A percentile compares a stretch with the other conserved stretches of the same genome.
These are phyloP conservation scores for Hafferia zeledoni DNA, from an alignment of 2,797 vertebrate species.

Conservation along the genomic window DNA sequence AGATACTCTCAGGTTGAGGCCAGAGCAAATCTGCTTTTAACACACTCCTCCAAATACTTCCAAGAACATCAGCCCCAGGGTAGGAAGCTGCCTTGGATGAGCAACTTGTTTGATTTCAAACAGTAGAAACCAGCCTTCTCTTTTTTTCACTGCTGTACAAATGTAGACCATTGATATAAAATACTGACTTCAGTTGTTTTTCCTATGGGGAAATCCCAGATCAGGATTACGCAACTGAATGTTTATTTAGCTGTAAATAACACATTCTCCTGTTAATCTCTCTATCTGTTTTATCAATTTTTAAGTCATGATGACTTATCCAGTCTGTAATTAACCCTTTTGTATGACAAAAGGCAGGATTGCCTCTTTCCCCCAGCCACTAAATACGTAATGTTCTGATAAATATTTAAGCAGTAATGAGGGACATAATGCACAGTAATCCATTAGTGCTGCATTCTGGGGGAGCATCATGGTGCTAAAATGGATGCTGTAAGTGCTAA, in stretches of 20 bases:
- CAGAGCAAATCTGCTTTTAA: not conserved
- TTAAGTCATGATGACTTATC: slow-evolving; percentile 68
- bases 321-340: slow-evolving; percentile 84
- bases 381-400: slow-evolving; percentile 88
- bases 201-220: slow-evolving; percentile 15
- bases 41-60: not conserved
- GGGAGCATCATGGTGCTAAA: slow-evolving; percentile 60
- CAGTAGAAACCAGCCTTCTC: not conserved
- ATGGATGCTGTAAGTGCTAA: slow-evolving; percentile 73
- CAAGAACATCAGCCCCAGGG: not conserved
- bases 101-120: not conserved
- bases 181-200: slow-evolving; percentile 15
- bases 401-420: slow-evolving; percentile 89
- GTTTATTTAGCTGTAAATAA: slow-evolving; percentile 77
- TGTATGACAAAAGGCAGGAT: slow-evolving; percentile 43
- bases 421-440: slow-evolving; percentile 83
- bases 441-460: slow-evolving; percentile 78
- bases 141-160: not conserved
- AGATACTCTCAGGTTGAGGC: not conserved
- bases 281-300: slow-evolving; percentile 63
- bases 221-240: slow-evolving; percentile 34
- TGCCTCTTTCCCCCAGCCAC: slow-evolving; percentile 63
- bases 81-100: not conserved
- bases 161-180: not conserved
- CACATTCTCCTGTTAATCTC: slow-evolving; percentile 66